Conservation (phyloP, 2,888 invertebrate species). For the Bhutanitis thaidina region DNA sequence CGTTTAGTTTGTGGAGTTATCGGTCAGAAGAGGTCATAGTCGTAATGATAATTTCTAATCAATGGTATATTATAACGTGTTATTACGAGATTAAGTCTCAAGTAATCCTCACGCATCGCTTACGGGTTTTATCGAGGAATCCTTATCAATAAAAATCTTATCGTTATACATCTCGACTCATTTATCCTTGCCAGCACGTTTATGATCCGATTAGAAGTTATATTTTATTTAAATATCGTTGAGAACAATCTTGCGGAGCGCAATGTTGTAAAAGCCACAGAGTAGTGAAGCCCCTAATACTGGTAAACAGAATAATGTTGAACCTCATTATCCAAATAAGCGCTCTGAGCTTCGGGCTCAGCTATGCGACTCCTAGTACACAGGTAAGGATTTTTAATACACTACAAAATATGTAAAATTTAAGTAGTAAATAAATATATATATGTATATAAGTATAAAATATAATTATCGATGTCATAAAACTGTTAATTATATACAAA, state of each 20-base stretch:
- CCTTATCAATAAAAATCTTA: slow-evolving; percentile 9
- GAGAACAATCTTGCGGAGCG: background rate
- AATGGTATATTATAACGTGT: no score
- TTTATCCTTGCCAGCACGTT: slow-evolving; percentile 27
- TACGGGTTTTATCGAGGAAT: slow-evolving; percentile 8
- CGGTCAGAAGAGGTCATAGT: no score
- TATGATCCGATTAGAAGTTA: slow-evolving; percentile 20
- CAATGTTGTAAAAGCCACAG: slow-evolving; percentile 20
- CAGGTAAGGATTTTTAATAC: slow-evolving; percentile 50
- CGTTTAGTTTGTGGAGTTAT: no score
- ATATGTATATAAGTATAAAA: no score
- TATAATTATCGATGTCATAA: no score
- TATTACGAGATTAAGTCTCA: no score
- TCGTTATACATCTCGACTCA: slow-evolving; percentile 1
- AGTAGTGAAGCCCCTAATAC: slow-evolving; percentile 5
- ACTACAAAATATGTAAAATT: no score
- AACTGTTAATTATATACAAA: no score
- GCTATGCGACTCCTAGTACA: slow-evolving; percentile 40
- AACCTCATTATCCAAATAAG: slow-evolving; percentile 39
- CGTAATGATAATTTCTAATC: no score
- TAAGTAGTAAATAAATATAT: no score
- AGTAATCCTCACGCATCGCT: slow-evolving; percentile 4
- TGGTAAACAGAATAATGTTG: slow-evolving; percentile 38
- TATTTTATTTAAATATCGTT: slow-evolving; percentile 27
- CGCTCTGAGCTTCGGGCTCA: slow-evolving; percentile 40